Evolutionary conservation across 2,797 vertebrate species (phyloP), one percentile per base, ranked within the genome.

Genomic region (Austrolebias charrua): DNA sequence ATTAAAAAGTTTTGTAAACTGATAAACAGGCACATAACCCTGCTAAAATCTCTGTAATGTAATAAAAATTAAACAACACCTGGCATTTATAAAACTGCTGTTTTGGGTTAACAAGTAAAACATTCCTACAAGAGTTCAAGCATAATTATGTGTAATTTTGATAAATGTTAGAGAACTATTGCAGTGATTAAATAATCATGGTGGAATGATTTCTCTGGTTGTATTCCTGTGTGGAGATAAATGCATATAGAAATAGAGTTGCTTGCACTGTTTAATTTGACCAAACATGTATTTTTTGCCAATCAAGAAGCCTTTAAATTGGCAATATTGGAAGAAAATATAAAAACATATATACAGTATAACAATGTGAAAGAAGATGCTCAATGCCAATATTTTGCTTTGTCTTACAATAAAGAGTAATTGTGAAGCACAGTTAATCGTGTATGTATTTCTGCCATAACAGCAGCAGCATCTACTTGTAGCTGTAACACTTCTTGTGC

Each of bases 231-330:
- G 35, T 38, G 35, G 7, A 10, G 7, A 8, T 11, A 28, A 15
- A 14, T 20, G 24, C 18, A 55, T 8, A 15, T 7, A 33, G 28
- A 31, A 12, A n/a, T 29, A 18, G 44, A 31, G n/a, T 19, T 19
- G 14, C 53, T 2, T 55, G 15, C 10, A 49, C 15, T 29, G 29
- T 51, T 28, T 13, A 6, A 43, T 12, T 5, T 16, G 14, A 52
- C 7, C n/a, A 12, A n/a, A 52, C 71, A 60, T 16, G 68, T 13
- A 4, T 46, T 16, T 43, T 67, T 69, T 65, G 10, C 57, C 60
- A 28, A 63, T 58, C 20, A 60, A 69, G 15, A 60, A 53, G 57
- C 15, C 57, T 63, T 65, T 53, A 52, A 60, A 56, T 68, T 49
- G 50, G 45, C n/a, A 56, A 18, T 16, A 69, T 66, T 42, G 49